Evolutionary conservation across 2,888 invertebrate genomes (phyloP), one percentile per base, ranked within the genome.

Genomic region (Tipula helvola): DNA sequence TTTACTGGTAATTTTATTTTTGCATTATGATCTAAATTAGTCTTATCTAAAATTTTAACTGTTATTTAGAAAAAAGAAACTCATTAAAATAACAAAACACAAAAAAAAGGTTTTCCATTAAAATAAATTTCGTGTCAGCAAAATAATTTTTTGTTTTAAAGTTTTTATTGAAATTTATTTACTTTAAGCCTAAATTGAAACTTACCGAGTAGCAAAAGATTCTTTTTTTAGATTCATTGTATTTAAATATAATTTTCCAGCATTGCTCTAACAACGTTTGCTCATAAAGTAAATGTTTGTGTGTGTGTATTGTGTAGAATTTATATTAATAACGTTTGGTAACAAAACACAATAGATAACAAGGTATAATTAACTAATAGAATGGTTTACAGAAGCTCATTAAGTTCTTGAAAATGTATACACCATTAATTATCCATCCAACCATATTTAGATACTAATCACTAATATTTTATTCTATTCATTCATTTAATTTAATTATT

Each of bases 361-460:
- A 71, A 71, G 28, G 28, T 71, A 28, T 12, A 71, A 71, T 71
- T 71, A 71, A 28, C 10, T 71, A 71, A 71, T 71, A 71, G 71
- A 71, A 71, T 71, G 71, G 71, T 71, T 71, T 10, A 28, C 10
- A 71, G 10, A 28, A 71, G 71, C 71, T 71, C 71, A 71, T 71
- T 71, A 71, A 12, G 71, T 71, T 71, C 71, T 71, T 71, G 71
- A 4, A 71, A 71, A 71, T 71, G 28, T 71, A 71, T 71, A 71
- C 71, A 71, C 71, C 71, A 71, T 71, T 71, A 71, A 71, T 71
- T 71, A 71, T 71, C 71, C 71, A 71, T 71, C 71, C 71, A 71
- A 71, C 71, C 71, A 71, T 71, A 71, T 71, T 71, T 71, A 71
- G 71, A 71, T 71, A 28, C 28, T 71, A 71, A 71, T 71, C 71